Conservation (phyloP, 1,140 invertebrate species). For the Nephila pilipes region DNA sequence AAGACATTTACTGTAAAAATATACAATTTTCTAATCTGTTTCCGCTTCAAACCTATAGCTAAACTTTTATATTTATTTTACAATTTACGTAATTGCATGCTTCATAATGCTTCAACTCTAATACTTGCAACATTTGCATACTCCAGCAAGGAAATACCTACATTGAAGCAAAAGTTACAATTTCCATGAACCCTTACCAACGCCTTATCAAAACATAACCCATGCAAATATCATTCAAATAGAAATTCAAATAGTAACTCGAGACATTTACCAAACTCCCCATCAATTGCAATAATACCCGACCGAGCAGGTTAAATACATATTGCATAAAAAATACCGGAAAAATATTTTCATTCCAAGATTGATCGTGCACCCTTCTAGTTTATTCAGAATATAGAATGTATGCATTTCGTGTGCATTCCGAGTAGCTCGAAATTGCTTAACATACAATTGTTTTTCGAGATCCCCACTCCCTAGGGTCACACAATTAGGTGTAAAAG, state of each 20-base stretch:
- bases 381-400: neutral
- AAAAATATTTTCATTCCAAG: neutral
- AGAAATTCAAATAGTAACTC: neutral
- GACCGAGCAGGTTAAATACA: slow-evolving; percentile 8
- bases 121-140: neutral
- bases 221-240: neutral
- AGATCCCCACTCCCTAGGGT: neutral
- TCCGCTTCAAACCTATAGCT: too few species aligned
- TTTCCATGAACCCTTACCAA: neutral
- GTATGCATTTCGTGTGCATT: slow-evolving; percentile 9
- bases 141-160: neutral
- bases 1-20: too few species aligned
- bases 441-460: slow-evolving; percentile 18
- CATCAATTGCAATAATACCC: neutral
- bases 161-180: neutral
- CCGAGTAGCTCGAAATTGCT: neutral
- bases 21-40: too few species aligned
- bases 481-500: slow-evolving; percentile 17
- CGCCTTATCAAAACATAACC: neutral
- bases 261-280: neutral
- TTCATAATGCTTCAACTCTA: neutral
- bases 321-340: slow-evolving; percentile 1
- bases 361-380: slow-evolving; percentile 4
- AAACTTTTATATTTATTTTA: too few species aligned
- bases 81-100: neutral